phyloP scores from a whole-genome alignment of 2,797 vertebrate species.

The Arctocebus calabarensis region DNA sequence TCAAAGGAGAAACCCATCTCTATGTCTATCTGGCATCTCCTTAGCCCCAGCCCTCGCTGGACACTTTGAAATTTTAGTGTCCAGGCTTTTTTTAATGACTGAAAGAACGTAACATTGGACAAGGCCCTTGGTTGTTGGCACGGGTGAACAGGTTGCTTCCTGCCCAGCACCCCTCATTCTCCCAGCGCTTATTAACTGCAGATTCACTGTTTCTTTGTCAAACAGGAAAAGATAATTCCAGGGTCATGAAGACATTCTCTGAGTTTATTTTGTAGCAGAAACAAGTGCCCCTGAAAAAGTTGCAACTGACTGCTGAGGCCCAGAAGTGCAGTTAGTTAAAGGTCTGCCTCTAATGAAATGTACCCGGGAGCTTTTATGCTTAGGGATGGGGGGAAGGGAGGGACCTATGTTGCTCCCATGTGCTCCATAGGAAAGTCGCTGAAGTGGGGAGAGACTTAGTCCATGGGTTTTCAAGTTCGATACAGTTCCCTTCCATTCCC shows the following conservation, averaged over 20 bases:
- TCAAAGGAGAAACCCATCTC: neutral
- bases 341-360: neutral
- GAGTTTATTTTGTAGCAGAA: neutral
- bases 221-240: neutral
- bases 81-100: neutral
- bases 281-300: neutral
- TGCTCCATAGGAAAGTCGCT: too few relatives aligned
- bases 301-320: neutral
- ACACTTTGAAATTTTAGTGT: neutral
- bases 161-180: neutral
- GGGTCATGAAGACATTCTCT: neutral
- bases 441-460: too few relatives aligned
- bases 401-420: too few relatives aligned
- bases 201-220: neutral
- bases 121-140: neutral
- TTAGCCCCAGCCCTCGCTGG: neutral
- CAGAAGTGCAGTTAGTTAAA: neutral
- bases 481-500: neutral
- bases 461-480: too few relatives aligned
- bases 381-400: too few relatives aligned
- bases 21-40: neutral
- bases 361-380: too few relatives aligned
- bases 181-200: neutral
- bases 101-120: neutral
- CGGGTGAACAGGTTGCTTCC: neutral